Evolutionary conservation across 2,113 vertebrate genomes (phyloP), one percentile per base, ranked within the genome.

Genomic region (Neogale vison): DNA sequence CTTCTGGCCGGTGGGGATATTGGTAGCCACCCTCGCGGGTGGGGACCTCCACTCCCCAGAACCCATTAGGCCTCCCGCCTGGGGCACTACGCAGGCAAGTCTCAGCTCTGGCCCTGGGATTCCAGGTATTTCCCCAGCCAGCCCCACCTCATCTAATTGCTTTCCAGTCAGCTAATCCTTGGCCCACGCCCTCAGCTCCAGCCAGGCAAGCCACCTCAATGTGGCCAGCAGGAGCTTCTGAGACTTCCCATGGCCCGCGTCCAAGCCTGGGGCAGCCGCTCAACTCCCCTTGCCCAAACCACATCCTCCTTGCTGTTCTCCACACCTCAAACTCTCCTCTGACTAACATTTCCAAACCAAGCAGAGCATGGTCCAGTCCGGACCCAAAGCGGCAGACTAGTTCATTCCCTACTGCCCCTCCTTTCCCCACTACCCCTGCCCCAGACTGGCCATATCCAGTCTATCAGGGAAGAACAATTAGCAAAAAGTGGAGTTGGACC

Each of bases 61-160:
- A 72, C 92, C 92, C 82, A 36, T 0, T 4, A 52, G 81, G 76
- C 91, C 87, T 92, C 86, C 42, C 0, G 86, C 80, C 80, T 55
- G 42, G 50, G 14, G 61, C 20, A 2, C 79, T 57, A 31, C n/a
- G 95, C 71, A 85, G 96, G 90, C 96, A 97, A 97, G 97, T 94
- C 96, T 96, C 72, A 36, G 92, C 97, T 95, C 92, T 11, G 47
- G 97, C 88, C 90, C 90, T 83, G 97, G 97, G 97, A 97, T 97
- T 88, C 94, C 97, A 98, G 97, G 97, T 98, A 97, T 98, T 98
- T 97, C 96, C 97, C 97, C 98, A 96, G 97, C 95, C 92, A 24
- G 95, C 96, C 97, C 93, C 97, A 96, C 97, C 97, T 96, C 97
- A 69, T 61, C 95, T 97, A 98, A 97, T 98, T 98, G 90, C 97